phyloP scores from a whole-genome alignment of 1,140 invertebrate genomes.

The Pseudachorutes palmiensis region DNA sequence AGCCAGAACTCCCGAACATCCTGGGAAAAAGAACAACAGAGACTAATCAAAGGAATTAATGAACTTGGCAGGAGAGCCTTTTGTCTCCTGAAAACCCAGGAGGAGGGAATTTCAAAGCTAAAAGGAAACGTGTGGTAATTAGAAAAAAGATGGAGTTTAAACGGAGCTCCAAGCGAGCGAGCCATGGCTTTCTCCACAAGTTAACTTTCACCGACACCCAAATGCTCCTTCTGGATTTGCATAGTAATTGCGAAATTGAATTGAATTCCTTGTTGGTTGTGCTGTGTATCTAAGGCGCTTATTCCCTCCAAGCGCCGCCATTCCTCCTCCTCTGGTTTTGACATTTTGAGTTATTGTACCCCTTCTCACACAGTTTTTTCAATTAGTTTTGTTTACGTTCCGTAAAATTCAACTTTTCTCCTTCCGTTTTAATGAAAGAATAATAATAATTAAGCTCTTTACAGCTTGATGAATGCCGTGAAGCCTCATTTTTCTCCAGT shows the following conservation, averaged over 20 bases:
- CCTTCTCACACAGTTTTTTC: constrained; percentile 37
- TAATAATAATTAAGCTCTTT: constrained; percentile 40
- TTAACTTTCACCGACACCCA: no score
- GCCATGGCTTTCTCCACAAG: no score
- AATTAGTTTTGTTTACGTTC: constrained; percentile 39
- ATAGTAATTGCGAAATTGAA: constrained; percentile 38
- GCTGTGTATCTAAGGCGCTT: constrained; percentile 18
- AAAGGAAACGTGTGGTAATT: no score
- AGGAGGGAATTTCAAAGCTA: no score
- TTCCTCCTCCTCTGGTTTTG: constrained; percentile 27
- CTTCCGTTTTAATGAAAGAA: constrained; percentile 38
- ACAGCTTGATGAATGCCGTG: constrained; percentile 34
- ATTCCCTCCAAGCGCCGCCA: constrained; percentile 26
- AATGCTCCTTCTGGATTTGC: constrained; percentile 37
- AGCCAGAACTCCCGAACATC: constrained; percentile 78
- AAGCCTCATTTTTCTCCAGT: constrained; percentile 31
- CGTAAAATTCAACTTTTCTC: constrained; percentile 34
- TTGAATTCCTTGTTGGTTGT: constrained; percentile 30
- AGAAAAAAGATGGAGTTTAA: no score
- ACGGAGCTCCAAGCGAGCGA: not conserved
- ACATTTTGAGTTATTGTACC: constrained; percentile 38
- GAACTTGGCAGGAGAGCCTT: constrained; percentile 2
- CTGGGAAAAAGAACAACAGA: constrained; percentile 42
- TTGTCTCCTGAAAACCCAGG: not conserved
- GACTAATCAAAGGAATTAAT: constrained; percentile 20